Percentiles rank a stretch among this genome's conserved stretches.
Conservation (phyloP, 2,888 invertebrate genomes). For the Heliconius ethilla region DNA sequence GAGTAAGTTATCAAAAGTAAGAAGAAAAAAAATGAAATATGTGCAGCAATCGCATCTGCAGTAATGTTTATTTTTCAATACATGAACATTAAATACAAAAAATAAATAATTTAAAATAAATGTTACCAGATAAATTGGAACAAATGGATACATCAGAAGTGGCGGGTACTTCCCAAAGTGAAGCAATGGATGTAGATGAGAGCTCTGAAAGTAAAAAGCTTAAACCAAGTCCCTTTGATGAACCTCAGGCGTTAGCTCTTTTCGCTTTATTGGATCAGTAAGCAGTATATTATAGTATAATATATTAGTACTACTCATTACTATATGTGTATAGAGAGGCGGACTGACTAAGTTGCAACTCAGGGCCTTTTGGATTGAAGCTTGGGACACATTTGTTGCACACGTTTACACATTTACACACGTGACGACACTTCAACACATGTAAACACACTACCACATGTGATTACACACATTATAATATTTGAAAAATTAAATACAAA, state of each 20-base stretch:
- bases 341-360: too few relatives aligned
- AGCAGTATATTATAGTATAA: constrained; percentile 46
- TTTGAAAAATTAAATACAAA: too few relatives aligned
- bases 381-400: too few relatives aligned
- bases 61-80: too few relatives aligned
- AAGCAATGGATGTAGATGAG: constrained; percentile 67
- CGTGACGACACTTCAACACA: too few relatives aligned
- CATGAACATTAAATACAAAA: not conserved
- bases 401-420: too few relatives aligned
- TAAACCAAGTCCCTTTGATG: constrained; percentile 58
- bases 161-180: constrained; percentile 53
- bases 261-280: constrained; percentile 76
- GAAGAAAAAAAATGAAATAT: too few relatives aligned
- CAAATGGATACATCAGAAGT: constrained; percentile 51
- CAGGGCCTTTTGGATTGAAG: too few relatives aligned
- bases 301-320: not conserved
- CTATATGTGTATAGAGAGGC: not conserved
- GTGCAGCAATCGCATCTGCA: too few relatives aligned
- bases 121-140: constrained; percentile 52
- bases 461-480: not conserved
- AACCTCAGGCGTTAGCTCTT: constrained; percentile 71
- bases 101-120: not conserved
- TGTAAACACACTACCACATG: too few relatives aligned
- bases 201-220: constrained; percentile 51
- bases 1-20: too few relatives aligned